phyloP scores from a whole-genome alignment of 2,113 vertebrate species.

The Salvelinus fontinalis region DNA sequence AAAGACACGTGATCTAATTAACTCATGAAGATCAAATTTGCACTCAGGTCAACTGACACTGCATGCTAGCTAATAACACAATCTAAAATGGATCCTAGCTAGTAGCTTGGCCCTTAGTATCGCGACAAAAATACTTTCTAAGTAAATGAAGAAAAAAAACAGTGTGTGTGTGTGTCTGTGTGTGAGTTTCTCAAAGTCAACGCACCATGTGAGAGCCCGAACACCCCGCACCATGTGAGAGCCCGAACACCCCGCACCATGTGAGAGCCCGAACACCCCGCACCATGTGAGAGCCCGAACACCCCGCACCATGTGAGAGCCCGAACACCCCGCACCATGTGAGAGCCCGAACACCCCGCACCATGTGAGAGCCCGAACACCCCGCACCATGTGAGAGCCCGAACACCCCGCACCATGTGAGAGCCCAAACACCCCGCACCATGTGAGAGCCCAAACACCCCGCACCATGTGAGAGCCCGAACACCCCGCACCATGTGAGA shows the following conservation, averaged over 20 bases:
- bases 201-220: neutral
- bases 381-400: neutral
- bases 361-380: neutral
- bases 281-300: neutral
- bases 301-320: neutral
- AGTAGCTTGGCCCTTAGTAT: neutral
- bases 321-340: neutral
- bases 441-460: neutral
- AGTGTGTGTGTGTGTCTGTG: neutral
- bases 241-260: no score
- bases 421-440: no score
- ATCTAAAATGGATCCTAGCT: neutral
- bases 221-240: no score
- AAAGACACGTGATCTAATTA: neutral
- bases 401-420: neutral
- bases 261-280: neutral
- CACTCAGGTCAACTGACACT: conserved; percentile 6
- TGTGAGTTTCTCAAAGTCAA: neutral
- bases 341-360: no score
- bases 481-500: neutral
- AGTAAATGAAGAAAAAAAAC: neutral
- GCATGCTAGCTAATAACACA: neutral
- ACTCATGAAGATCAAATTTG: conserved; percentile 6
- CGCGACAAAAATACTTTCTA: neutral
- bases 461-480: neutral